phyloP scores from a whole-genome alignment of 1,140 invertebrate species.

The Drosophila dunni region DNA sequence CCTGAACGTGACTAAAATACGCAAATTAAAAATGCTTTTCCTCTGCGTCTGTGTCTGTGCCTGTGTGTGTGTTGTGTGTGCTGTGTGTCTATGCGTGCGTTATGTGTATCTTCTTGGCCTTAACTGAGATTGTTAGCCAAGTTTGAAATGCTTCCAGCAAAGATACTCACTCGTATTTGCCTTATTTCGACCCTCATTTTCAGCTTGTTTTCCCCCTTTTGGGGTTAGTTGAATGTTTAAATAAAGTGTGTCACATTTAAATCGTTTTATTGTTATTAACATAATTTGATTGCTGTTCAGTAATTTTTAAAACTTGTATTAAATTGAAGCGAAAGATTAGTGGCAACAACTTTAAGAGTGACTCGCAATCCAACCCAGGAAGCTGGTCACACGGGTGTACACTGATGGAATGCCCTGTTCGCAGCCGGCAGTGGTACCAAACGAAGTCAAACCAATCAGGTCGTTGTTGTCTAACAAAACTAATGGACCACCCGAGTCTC shows the following conservation, averaged over 20 bases:
- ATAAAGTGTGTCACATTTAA: slow-evolving; percentile 64
- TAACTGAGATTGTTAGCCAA: slow-evolving; percentile 60
- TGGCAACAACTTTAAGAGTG: too few species aligned
- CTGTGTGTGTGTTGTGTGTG: slow-evolving; percentile 23
- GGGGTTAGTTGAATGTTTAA: slow-evolving; percentile 57
- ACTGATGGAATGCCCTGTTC: too few species aligned
- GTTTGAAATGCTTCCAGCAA: slow-evolving; percentile 54
- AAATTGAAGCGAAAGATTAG: background rate
- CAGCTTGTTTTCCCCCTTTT: slow-evolving; percentile 22
- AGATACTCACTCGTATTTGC: slow-evolving; percentile 43
- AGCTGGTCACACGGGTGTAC: too few species aligned
- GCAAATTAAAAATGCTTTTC: slow-evolving; percentile 77
- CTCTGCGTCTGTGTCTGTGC: slow-evolving; percentile 16
- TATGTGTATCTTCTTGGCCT: slow-evolving; percentile 35
- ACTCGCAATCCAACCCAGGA: too few species aligned
- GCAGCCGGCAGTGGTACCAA: too few species aligned
- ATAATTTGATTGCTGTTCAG: slow-evolving; percentile 2
- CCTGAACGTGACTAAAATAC: slow-evolving; percentile 84
- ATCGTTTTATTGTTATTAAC: slow-evolving; percentile 15
- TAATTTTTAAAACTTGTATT: background rate
- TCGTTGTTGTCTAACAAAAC: too few species aligned
- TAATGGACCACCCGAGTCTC: too few species aligned
- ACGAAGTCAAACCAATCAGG: too few species aligned
- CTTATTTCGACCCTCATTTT: slow-evolving; percentile 42
- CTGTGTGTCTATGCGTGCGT: slow-evolving; percentile 35